Base-by-base conservation (phyloP, 2,888 invertebrate genomes). In the Toxonevra muliebris region DNA sequence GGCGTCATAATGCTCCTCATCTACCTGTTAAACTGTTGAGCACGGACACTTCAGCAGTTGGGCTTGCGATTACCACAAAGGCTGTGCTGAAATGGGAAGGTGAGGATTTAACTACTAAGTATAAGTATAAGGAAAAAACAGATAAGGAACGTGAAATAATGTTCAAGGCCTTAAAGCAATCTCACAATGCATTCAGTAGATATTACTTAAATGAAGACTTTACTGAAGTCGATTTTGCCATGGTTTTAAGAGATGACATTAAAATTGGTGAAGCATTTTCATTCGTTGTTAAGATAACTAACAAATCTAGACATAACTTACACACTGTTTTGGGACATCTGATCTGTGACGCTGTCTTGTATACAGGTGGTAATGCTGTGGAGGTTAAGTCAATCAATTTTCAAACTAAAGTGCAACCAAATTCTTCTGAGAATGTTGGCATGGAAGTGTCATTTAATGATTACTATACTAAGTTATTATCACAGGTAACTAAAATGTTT, bases 171-270 rank as follows among this genome's bases (percentile, higher is more conserved):
- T 86, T 96, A 1, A 89, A 90, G 53, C 93, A 93, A 82, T 92
- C 93, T 4, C 91, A 92, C 73, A 93, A 90, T 73, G 87, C 92
- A 15, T 95, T 94, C 81, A 85, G 84, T 65, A 79, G 95, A 45
- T 95, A 95, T 80, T 96, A 96, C 79, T 87, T 96, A 9, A 96
- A 96, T 80, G 95, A 95, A 76, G 93, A 91, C 68, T 95, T 96
- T 82, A 95, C 95, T 82, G 96, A 96, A 73, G 89, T 97, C 30
- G 87, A 89, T 70, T 96, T 96, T 78, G 91, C 93, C 75, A 93
- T 96, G 80, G 91, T 93, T 76, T 87, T 95, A 0, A 87, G 89
- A 66, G 95, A 95, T 77, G 93, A 95, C 76, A 93, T 95, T 60
- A 90, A 93, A 77, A 94, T 96, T 77, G 96, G 96, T 1, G 90